These are phyloP conservation scores for Machimus rusticus DNA, from an alignment of 2,888 invertebrate genomes.

Conservation along the genomic window DNA sequence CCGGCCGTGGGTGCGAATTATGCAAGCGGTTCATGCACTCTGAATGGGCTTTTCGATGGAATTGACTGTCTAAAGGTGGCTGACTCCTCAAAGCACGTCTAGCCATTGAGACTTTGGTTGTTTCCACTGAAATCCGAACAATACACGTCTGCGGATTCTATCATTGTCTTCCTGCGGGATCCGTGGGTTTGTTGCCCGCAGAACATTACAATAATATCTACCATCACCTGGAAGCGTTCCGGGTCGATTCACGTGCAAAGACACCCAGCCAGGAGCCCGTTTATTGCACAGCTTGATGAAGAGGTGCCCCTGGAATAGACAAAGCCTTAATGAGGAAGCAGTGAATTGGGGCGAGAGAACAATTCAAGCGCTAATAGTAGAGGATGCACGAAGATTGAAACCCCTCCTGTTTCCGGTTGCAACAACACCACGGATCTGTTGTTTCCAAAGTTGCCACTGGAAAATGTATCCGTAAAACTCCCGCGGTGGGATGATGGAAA, in stretches of 20 bases:
- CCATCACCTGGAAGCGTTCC: neutral
- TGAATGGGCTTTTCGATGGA: neutral
- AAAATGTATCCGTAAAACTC: neutral
- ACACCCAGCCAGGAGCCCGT: neutral
- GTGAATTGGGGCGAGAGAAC: slow-evolving; percentile 26
- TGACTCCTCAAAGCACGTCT: neutral
- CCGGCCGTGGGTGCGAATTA: neutral
- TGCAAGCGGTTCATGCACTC: neutral
- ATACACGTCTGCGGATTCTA: neutral
- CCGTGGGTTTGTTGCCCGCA: neutral
- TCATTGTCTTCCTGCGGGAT: neutral
- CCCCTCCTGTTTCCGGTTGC: neutral
- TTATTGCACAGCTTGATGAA: neutral
- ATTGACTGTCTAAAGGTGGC: neutral
- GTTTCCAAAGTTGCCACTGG: neutral
- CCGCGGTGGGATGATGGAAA: neutral
- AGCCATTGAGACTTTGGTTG: neutral
- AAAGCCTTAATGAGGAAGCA: neutral
- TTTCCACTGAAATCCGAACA: neutral
- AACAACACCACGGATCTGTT: neutral
- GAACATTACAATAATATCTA: neutral
- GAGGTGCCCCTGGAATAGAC: neutral
- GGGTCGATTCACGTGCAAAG: neutral
- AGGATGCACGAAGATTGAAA: neutral
- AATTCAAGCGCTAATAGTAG: neutral